Percentiles rank a stretch among this genome's conserved stretches.
phyloP scores from a whole-genome alignment of 2,113 vertebrate species.

The Saguinus midas region DNA sequence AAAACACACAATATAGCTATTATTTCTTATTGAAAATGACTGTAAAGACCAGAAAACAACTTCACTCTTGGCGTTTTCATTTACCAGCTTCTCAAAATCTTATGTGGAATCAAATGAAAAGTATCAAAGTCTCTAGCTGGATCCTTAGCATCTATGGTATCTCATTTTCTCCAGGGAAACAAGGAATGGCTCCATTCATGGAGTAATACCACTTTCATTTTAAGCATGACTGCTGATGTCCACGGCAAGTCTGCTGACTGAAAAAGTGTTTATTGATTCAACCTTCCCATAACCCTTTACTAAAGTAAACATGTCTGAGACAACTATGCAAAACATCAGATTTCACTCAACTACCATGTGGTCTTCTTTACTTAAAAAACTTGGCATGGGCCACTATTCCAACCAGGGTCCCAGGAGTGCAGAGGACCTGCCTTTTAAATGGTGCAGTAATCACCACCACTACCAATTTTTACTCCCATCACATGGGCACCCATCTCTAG shows the following conservation, averaged over 20 bases:
- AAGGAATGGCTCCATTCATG: slow-evolving; percentile 26
- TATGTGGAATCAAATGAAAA: neutral
- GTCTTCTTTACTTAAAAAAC: slow-evolving; percentile 18
- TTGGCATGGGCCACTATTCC: neutral
- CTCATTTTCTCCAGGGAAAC: neutral
- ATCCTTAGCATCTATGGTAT: neutral
- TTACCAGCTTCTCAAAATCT: neutral
- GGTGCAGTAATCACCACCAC: neutral
- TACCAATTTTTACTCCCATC: neutral
- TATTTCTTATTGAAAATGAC: neutral
- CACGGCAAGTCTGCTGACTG: slow-evolving; percentile 63
- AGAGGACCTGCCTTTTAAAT: neutral
- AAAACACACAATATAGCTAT: neutral
- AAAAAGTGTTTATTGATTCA: slow-evolving; percentile 78
- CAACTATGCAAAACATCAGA: slow-evolving; percentile 76
- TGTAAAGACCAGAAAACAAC: neutral
- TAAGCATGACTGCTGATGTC: slow-evolving; percentile 54
- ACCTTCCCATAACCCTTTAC: slow-evolving; percentile 76
- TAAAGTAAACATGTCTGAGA: slow-evolving; percentile 79
- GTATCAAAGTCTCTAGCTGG: neutral
- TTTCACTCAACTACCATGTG: slow-evolving; percentile 75
- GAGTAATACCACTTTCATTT: slow-evolving; percentile 36
- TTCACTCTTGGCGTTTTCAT: neutral
- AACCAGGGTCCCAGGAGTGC: neutral
- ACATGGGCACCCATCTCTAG: neutral